These are phyloP conservation scores for Temnopleurus reevesii DNA, from an alignment of 53 echinoderm and acorn worm species.

Conservation along the genomic window DNA sequence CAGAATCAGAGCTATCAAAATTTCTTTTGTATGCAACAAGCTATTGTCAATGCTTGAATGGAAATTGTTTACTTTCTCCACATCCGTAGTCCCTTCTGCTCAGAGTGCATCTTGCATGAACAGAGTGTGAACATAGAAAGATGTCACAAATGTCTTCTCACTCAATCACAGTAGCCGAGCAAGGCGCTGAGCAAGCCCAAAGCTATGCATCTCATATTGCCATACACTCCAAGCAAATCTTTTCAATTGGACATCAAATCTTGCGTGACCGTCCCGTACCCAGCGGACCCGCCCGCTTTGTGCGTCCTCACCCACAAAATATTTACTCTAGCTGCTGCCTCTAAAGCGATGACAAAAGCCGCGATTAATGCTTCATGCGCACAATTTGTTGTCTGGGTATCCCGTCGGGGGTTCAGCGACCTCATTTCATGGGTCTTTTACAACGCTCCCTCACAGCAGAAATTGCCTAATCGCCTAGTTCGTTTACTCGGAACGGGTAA, in stretches of 20 bases:
- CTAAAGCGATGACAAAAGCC: conserved; percentile 33
- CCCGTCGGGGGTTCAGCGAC: conserved; percentile 2
- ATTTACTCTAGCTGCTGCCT: not conserved
- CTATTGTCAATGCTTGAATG: too few species aligned
- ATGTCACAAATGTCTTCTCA: not conserved
- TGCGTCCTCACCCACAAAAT: conserved; percentile 10
- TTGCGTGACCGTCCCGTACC: not conserved
- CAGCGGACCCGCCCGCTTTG: conserved; percentile 18
- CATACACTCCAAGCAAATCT: not conserved
- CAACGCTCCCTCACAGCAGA: not conserved
- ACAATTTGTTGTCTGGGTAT: conserved; percentile 34
- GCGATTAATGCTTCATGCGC: conserved; percentile 18
- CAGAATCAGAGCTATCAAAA: too few species aligned
- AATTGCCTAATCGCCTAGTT: conserved; percentile 29
- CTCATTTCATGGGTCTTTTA: conserved; percentile 19
- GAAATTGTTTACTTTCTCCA: too few species aligned
- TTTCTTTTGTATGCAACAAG: too few species aligned
- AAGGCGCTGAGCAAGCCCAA: not conserved
- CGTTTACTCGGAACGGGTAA: not conserved
- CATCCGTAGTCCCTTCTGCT: too few species aligned
- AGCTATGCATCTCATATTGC: conserved; percentile 15
- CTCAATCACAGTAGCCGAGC: not conserved
- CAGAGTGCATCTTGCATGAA: too few species aligned
- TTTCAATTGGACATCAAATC: not conserved
- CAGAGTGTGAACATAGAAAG: too few species aligned